Conservation (phyloP, 2,888 invertebrate genomes). For the Caenorhabditis angaria region DNA sequence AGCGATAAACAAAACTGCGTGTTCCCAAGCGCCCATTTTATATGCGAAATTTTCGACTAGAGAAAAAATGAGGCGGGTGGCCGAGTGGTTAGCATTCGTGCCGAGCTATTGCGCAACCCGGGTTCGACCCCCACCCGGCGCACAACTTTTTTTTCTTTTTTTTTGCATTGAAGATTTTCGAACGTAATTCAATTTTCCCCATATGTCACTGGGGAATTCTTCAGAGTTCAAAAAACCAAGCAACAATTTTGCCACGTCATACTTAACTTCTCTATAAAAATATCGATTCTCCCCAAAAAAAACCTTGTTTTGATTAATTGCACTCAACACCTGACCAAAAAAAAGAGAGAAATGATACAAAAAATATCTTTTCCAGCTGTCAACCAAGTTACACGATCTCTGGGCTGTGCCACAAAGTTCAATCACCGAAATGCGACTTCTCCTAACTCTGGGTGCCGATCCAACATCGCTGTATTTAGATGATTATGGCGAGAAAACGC, state of each 20-base stretch:
- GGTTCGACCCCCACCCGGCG: too few species aligned
- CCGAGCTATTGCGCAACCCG: too few species aligned
- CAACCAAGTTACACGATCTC: constrained; percentile 57
- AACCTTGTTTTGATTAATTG: neutral
- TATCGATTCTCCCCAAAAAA: neutral
- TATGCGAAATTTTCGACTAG: too few species aligned
- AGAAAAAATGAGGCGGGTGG: too few species aligned
- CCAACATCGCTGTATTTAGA: constrained; percentile 58
- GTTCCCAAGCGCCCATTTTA: too few species aligned
- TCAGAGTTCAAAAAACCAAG: neutral
- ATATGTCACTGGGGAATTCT: neutral
- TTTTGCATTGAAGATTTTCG: too few species aligned
- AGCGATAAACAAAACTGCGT: too few species aligned
- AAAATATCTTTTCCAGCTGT: constrained; percentile 50
- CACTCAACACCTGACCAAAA: constrained; percentile 2
- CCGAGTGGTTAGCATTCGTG: too few species aligned
- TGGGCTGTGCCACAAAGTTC: constrained; percentile 63
- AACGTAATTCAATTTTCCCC: neutral
- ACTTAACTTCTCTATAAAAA: neutral
- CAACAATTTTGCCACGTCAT: neutral
- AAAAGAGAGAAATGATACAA: neutral
- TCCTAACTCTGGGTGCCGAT: constrained; percentile 61
- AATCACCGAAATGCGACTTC: constrained; percentile 62
- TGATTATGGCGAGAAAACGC: constrained; percentile 56
- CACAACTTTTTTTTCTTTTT: too few species aligned